Conservation (phyloP, 2,888 invertebrate species). For the Apoda limacodes region DNA sequence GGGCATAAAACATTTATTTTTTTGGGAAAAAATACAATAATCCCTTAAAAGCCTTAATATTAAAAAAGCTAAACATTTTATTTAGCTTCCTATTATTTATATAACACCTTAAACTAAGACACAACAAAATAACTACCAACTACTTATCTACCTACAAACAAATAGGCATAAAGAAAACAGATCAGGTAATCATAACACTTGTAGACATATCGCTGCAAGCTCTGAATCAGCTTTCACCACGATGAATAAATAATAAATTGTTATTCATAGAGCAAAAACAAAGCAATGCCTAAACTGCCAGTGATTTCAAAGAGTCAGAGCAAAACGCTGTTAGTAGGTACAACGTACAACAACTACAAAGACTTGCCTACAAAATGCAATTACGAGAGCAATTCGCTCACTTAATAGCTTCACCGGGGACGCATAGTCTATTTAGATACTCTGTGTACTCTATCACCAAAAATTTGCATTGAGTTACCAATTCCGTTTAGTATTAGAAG, state of each 20-base stretch:
- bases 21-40: no score
- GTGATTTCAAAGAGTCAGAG: slow-evolving; percentile 39
- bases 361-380: slow-evolving; percentile 64
- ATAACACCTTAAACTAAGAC: no score
- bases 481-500: slow-evolving; percentile 31
- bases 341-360: slow-evolving; percentile 36
- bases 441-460: slow-evolving; percentile 42
- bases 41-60: no score
- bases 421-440: slow-evolving; percentile 17
- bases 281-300: no score
- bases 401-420: slow-evolving; percentile 51
- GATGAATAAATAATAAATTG: slow-evolving; percentile 1
- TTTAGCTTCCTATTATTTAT: no score
- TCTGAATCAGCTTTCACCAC: slow-evolving; percentile 33
- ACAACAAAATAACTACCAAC: no score
- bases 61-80: no score
- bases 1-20: no score
- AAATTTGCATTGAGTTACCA: slow-evolving; percentile 49
- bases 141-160: no score
- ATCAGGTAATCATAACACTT: slow-evolving; percentile 27
- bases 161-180: no score
- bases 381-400: slow-evolving; percentile 60
- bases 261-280: background rate
- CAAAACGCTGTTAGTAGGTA: slow-evolving; percentile 31
- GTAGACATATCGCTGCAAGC: slow-evolving; percentile 20